These are phyloP conservation scores for Brachymystax lenok DNA, from an alignment of 2,797 vertebrate species.

Conservation along the genomic window DNA sequence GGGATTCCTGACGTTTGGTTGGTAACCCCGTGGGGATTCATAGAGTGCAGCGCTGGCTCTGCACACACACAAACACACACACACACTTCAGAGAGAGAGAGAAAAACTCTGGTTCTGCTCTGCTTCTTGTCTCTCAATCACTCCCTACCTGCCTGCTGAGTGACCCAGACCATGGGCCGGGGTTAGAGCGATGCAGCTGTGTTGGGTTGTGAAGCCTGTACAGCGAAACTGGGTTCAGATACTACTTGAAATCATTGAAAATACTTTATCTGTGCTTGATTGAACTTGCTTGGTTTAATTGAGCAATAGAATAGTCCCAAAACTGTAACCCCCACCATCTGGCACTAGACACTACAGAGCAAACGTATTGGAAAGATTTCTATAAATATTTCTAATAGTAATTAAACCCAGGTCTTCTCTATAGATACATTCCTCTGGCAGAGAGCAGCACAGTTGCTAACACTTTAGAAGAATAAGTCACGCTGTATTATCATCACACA, in stretches of 20 bases:
- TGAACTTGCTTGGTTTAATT: not conserved
- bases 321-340: not conserved
- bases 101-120: constrained; percentile 17
- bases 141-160: constrained; percentile 23
- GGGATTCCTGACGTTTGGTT: not conserved
- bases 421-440: constrained; percentile 54
- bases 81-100: constrained; percentile 8
- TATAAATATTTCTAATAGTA: not conserved
- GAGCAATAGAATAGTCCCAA: not conserved
- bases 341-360: not conserved
- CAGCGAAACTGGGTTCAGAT: not conserved
- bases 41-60: not conserved
- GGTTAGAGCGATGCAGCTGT: constrained; percentile 44
- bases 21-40: not conserved
- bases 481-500: constrained; percentile 40
- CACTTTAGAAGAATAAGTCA: constrained; percentile 37
- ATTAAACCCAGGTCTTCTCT: constrained; percentile 7
- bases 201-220: constrained; percentile 46
- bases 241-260: not conserved
- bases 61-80: constrained; percentile 10
- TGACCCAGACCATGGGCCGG: not conserved
- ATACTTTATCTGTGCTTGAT: not conserved
- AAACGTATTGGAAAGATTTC: not conserved
- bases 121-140: constrained; percentile 30
- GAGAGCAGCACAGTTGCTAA: constrained; percentile 36